A percentile compares a stretch with the other conserved stretches of the same genome.
These are phyloP conservation scores for Bufotes viridis DNA, from an alignment of 2,797 vertebrate species.

Conservation along the genomic window DNA sequence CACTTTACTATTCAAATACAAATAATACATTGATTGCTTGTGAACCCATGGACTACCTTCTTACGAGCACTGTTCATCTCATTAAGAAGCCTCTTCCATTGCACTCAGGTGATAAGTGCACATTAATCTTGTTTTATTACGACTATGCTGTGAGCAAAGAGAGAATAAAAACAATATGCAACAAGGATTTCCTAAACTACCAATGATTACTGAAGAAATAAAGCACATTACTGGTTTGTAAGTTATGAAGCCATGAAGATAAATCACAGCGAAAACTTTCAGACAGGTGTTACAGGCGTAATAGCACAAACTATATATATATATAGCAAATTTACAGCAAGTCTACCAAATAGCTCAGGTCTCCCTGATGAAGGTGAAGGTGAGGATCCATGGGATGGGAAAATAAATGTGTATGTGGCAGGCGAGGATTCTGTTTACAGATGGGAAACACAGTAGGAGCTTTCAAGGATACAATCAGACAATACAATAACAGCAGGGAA, in stretches of 20 bases:
- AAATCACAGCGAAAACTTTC: constrained; percentile 35
- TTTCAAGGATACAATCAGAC: background rate
- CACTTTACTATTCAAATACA: background rate
- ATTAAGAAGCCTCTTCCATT: background rate
- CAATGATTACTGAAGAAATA: constrained; percentile 19
- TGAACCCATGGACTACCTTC: background rate
- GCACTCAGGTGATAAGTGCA: background rate
- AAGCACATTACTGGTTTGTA: constrained; percentile 30
- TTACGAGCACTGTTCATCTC: background rate
- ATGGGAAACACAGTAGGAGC: background rate
- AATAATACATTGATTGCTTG: background rate
- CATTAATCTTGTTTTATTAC: background rate
- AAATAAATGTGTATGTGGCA: constrained; percentile 18
- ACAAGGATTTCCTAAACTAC: background rate
- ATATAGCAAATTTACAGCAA: constrained; percentile 38
- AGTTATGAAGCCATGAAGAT: background rate
- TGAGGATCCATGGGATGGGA: constrained; percentile 35
- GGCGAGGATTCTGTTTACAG: constrained; percentile 23
- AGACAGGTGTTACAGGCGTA: constrained; percentile 5
- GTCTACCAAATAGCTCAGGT: constrained; percentile 30
- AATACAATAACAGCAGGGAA: background rate
- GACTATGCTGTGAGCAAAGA: constrained; percentile 5
- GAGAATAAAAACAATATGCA: constrained; percentile 15
- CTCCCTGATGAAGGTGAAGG: constrained; percentile 33
- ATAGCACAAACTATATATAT: constrained; percentile 40